Evolutionary conservation across 2,888 invertebrate species (phyloP).

Genomic region (Pyrrhia umbra): DNA sequence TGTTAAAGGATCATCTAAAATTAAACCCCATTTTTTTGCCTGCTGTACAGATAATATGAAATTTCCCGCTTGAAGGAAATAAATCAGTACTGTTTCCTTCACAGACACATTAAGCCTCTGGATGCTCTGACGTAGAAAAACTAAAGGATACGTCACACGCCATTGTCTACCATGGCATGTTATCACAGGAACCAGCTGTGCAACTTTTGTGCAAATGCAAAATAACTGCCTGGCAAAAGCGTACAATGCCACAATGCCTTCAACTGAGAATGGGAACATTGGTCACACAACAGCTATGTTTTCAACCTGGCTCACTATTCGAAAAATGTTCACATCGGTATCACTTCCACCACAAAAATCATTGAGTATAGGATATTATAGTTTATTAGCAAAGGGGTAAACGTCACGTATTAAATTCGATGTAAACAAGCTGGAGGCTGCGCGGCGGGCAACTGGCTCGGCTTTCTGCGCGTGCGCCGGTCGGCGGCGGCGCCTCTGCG

Average conservation of each 20-base stretch:
- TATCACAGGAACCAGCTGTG: slow-evolving; percentile 73
- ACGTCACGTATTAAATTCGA: slow-evolving; percentile 70
- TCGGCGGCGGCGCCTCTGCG: slow-evolving; percentile 57
- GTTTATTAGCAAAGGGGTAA: slow-evolving; percentile 50
- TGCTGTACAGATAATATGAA: slow-evolving; percentile 2
- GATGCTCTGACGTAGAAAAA: slow-evolving; percentile 41
- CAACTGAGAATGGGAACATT: slow-evolving; percentile 58
- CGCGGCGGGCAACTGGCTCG: slow-evolving; percentile 87
- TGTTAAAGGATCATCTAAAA: neutral
- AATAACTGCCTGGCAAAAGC: slow-evolving; percentile 69
- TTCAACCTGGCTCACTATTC: slow-evolving; percentile 52
- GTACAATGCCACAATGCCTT: slow-evolving; percentile 73
- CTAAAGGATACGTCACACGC: slow-evolving; percentile 54
- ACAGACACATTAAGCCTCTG: slow-evolving; percentile 15
- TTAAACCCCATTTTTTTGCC: neutral
- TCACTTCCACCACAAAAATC: slow-evolving; percentile 64
- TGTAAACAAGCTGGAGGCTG: slow-evolving; percentile 90
- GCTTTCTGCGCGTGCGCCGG: slow-evolving; percentile 86
- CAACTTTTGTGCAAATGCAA: slow-evolving; percentile 78
- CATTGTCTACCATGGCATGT: slow-evolving; percentile 59
- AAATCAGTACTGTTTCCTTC: slow-evolving; percentile 6
- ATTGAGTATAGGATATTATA: slow-evolving; percentile 36
- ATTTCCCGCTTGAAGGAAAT: slow-evolving; percentile 7
- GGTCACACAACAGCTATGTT: slow-evolving; percentile 57
- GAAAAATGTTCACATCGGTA: slow-evolving; percentile 52